Evolutionary conservation across 2,888 invertebrate genomes (phyloP).

Genomic region (Plemyria rubiginata): DNA sequence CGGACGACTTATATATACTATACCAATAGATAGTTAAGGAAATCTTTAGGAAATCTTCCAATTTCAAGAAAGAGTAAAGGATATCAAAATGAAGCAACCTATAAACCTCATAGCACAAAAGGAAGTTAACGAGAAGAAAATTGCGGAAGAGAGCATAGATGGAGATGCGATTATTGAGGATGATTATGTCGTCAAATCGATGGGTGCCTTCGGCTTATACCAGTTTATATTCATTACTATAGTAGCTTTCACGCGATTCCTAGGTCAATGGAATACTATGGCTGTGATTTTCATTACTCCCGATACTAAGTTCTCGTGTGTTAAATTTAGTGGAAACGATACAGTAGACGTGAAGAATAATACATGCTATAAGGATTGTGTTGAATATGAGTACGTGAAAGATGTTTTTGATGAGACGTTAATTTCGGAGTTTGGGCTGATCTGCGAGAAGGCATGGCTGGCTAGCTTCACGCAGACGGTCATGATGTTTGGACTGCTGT

Average conservation of each 20-base stretch:
- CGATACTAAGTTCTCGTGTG: conserved; percentile 55
- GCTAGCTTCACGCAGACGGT: conserved; percentile 60
- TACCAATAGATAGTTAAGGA: neutral
- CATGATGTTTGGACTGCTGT: conserved; percentile 60
- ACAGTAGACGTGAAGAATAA: conserved; percentile 47
- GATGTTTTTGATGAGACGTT: conserved; percentile 53
- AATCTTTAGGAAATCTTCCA: neutral
- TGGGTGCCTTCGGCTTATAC: conserved; percentile 62
- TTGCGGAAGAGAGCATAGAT: conserved; percentile 4
- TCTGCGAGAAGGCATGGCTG: conserved; percentile 61
- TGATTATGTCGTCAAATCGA: conserved; percentile 61
- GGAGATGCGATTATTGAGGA: conserved; percentile 42
- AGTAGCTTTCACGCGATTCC: conserved; percentile 46
- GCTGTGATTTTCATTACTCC: conserved; percentile 60
- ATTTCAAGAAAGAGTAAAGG: neutral
- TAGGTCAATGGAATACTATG: conserved; percentile 55
- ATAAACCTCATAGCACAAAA: conserved; percentile 4
- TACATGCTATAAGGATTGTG: conserved; percentile 59
- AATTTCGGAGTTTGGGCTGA: conserved; percentile 57
- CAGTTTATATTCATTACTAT: conserved; percentile 50
- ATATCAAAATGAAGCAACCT: conserved; percentile 20
- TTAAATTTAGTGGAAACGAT: conserved; percentile 44
- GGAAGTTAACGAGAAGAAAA: conserved; percentile 17
- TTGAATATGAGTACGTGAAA: conserved; percentile 52
- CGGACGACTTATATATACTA: neutral